phyloP scores from a whole-genome alignment of 1,140 invertebrate genomes.

The Eciton burchellii region DNA sequence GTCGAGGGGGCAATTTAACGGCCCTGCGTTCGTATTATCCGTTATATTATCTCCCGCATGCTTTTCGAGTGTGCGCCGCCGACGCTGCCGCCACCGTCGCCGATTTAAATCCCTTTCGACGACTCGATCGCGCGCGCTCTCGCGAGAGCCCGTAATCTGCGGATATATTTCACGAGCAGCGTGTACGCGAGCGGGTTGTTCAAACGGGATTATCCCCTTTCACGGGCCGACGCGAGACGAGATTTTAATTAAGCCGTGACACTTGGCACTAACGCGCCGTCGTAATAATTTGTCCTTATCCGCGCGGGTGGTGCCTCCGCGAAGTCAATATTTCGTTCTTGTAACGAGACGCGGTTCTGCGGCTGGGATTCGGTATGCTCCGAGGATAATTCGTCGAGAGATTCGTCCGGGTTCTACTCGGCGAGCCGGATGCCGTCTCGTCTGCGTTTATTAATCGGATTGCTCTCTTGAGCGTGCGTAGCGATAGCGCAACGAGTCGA shows the following conservation, averaged over 20 bases:
- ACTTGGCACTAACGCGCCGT: conserved; percentile 62
- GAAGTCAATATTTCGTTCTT: conserved; percentile 7
- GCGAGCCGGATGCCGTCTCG: not conserved
- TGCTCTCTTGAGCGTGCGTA: not conserved
- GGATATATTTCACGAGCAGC: conserved; percentile 56
- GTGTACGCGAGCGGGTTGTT: conserved; percentile 53
- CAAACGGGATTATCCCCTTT: conserved; percentile 68
- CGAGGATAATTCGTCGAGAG: not conserved
- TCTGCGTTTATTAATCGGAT: not conserved
- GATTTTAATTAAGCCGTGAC: conserved; percentile 75
- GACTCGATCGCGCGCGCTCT: conserved; percentile 55
- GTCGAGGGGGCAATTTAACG: conserved; percentile 66
- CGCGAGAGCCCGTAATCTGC: conserved; percentile 44
- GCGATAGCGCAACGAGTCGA: not conserved
- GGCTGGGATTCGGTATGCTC: not conserved
- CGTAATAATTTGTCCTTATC: conserved; percentile 75
- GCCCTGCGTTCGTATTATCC: conserved; percentile 43
- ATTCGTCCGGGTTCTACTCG: not conserved
- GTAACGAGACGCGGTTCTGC: not conserved
- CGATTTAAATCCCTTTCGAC: conserved; percentile 65
- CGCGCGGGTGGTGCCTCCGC: conserved; percentile 54
- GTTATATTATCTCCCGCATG: conserved; percentile 38
- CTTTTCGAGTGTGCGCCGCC: conserved; percentile 27
- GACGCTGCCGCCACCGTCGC: conserved; percentile 10
- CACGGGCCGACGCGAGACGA: conserved; percentile 31